A percentile compares a stretch with the other conserved stretches of the same genome.
These are phyloP conservation scores for Cybosia mesomella DNA, from an alignment of 2,888 invertebrate genomes.

Conservation along the genomic window DNA sequence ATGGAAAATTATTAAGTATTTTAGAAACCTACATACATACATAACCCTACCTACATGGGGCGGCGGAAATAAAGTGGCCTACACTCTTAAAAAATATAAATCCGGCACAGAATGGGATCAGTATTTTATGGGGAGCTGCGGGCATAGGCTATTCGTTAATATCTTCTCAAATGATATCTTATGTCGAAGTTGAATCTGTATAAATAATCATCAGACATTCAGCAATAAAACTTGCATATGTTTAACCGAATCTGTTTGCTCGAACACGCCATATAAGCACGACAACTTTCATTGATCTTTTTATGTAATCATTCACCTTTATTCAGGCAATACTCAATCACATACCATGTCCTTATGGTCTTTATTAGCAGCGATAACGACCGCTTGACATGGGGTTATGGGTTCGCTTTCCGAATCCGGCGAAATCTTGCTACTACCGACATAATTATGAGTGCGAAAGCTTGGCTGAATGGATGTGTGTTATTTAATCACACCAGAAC, in stretches of 20 bases:
- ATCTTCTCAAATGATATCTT: too few relatives aligned
- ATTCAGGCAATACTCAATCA: background rate
- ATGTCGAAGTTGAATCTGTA: background rate
- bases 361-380: conserved; percentile 1
- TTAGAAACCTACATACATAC: too few relatives aligned
- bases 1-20: too few relatives aligned
- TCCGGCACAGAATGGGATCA: too few relatives aligned
- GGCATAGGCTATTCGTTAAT: too few relatives aligned
- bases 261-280: background rate
- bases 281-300: background rate
- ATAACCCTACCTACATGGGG: too few relatives aligned
- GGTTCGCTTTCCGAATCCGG: background rate
- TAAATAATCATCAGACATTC: background rate
- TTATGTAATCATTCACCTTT: background rate
- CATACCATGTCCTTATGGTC: background rate
- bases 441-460: too few relatives aligned
- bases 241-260: background rate
- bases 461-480: background rate
- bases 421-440: background rate
- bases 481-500: background rate
- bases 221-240: background rate
- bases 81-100: too few relatives aligned
- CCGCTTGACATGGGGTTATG: background rate
- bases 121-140: too few relatives aligned
- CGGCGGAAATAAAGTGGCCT: too few relatives aligned